Evolutionary conservation across 2,797 vertebrate genomes (phyloP).

Genomic region (Pempheris klunzingeri): DNA sequence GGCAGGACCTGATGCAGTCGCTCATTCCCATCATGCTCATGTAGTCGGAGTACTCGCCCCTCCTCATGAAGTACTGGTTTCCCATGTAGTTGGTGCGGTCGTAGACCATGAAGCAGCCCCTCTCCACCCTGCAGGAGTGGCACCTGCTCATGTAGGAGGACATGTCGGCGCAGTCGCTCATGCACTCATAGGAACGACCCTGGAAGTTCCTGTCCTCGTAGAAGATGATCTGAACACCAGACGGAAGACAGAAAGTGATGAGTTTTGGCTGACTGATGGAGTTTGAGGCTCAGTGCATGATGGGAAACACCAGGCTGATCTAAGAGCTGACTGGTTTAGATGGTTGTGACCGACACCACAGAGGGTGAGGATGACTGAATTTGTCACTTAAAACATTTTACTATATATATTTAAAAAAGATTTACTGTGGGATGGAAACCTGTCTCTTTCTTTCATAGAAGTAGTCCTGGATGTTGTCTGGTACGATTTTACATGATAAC

Average conservation of each 20-base stretch:
- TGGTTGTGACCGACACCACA: too few species aligned
- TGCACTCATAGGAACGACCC: slow-evolving; percentile 66
- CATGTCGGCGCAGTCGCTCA: slow-evolving; percentile 63
- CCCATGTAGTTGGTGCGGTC: slow-evolving; percentile 71
- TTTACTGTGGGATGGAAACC: too few species aligned
- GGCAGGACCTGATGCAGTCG: slow-evolving; percentile 66
- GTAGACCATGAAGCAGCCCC: slow-evolving; percentile 72
- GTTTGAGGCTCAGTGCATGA: neutral
- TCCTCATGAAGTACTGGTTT: slow-evolving; percentile 70
- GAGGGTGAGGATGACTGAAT: too few species aligned
- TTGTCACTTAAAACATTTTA: too few species aligned
- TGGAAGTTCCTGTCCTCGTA: slow-evolving; percentile 70
- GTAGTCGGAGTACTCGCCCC: slow-evolving; percentile 67
- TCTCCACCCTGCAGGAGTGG: slow-evolving; percentile 73
- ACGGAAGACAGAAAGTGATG: too few species aligned
- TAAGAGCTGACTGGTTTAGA: too few species aligned
- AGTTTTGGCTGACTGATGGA: neutral
- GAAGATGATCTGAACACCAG: slow-evolving; percentile 49
- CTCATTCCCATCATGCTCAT: slow-evolving; percentile 63
- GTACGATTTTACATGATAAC: too few species aligned
- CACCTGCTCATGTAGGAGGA: slow-evolving; percentile 71
- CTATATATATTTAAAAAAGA: too few species aligned
- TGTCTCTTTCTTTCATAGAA: too few species aligned
- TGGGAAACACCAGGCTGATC: too few species aligned
- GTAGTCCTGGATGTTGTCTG: too few species aligned